Evolutionary conservation across 2,888 invertebrate genomes (phyloP), one percentile per base, ranked within the genome.

Genomic region (Spodoptera exigua): DNA sequence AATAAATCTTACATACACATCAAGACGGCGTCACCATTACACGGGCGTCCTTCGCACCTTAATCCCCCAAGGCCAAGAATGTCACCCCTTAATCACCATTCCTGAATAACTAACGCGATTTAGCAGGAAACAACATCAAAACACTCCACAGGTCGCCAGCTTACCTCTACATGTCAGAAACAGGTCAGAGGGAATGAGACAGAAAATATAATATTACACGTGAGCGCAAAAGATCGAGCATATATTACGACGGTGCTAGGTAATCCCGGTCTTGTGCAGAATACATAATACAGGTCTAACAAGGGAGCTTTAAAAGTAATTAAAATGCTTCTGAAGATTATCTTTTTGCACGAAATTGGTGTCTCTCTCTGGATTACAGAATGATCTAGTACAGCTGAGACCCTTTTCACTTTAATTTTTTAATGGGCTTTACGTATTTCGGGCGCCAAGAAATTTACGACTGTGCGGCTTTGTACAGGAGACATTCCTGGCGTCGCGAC

Each of bases 241-340:
- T 56, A 54, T 67, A 74, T 69, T 66, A 65, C 74, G 67, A 53
- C 61, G 56, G 56, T 61, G 53, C 60, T 74, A 77, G 74, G 80
- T 84, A 82, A 83, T 79, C 79, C 79, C 49, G 52, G 71, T 64
- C 72, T 78, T 68, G 74, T 75, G 53, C 74, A 68, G 78, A 84
- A 82, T 81, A 82, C 74, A 76, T 79, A 82, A 80, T 80, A 79
- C 76, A 78, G 74, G 67, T 76, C 64, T 60, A 74, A 74, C 71
- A 70, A 67, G 60, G 54, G 61, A 56, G 76, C 78, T 74, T 67
- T 67, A 64, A 70, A 70, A 75, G 72, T 75, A 78, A 75, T 75
- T 78, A 75, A 74, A 75, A 70, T 75, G 47, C 67, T 70, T 43
- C 55, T 70, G 53, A 27, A 67, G 52, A 67, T 74, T 70, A 70